These are phyloP conservation scores for Melanotaenia duboulayi DNA, from an alignment of 2,113 vertebrate genomes.

Conservation along the genomic window DNA sequence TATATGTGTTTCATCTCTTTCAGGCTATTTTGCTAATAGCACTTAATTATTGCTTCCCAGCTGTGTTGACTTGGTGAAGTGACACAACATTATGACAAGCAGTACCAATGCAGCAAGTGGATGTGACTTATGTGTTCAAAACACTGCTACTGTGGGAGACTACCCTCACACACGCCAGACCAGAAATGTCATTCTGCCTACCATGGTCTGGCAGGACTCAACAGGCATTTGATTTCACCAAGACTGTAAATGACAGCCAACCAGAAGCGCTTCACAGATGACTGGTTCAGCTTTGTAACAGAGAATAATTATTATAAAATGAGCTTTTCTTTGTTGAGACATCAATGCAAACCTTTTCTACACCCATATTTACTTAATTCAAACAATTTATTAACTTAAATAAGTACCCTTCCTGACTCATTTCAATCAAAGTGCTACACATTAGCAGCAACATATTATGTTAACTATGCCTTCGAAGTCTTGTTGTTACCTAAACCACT, in stretches of 20 bases:
- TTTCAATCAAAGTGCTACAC: neutral
- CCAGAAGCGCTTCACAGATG: conserved; percentile 20
- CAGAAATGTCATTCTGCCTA: conserved; percentile 26
- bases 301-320: neutral
- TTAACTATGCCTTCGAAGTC: neutral
- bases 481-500: neutral
- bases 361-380: neutral
- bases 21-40: conserved; percentile 45
- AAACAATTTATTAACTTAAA: neutral
- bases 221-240: conserved; percentile 25
- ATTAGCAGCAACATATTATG: too few species aligned
- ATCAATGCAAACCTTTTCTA: too few species aligned
- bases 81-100: conserved; percentile 75
- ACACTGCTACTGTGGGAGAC: conserved; percentile 42
- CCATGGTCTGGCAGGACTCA: conserved; percentile 43
- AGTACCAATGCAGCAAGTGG: conserved; percentile 30
- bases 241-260: conserved; percentile 12
- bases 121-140: conserved; percentile 54
- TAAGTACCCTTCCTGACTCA: neutral
- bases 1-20: conserved; percentile 9
- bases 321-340: neutral
- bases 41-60: conserved; percentile 59
- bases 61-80: conserved; percentile 45
- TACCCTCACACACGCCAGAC: conserved; percentile 40
- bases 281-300: neutral